Evolutionary conservation across 2,888 invertebrate genomes (phyloP).

Genomic region (Pristionchus mayeri): DNA sequence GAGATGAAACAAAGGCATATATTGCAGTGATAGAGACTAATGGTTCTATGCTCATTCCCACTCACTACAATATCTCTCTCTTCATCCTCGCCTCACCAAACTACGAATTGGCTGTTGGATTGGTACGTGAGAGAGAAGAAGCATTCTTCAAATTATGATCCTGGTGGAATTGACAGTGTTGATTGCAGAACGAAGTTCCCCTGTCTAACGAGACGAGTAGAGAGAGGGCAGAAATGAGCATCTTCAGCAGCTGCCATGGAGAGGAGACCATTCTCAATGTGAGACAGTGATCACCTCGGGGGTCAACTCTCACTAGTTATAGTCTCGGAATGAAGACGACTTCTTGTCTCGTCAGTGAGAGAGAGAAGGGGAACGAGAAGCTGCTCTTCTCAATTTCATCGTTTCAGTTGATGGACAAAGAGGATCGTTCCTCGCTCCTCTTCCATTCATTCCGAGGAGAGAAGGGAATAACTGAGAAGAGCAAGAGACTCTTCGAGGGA

Average conservation of each 20-base stretch:
- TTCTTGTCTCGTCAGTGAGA: too few relatives aligned
- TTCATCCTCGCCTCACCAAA: slow-evolving; percentile 10
- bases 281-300: too few relatives aligned
- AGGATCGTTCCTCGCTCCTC: not conserved
- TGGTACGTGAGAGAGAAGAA: not conserved
- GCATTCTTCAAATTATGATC: too few relatives aligned
- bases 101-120: not conserved
- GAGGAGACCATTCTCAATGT: slow-evolving; percentile 6
- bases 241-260: not conserved
- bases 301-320: too few relatives aligned
- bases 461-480: slow-evolving; percentile 1
- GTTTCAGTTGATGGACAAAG: not conserved
- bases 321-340: too few relatives aligned
- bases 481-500: not conserved
- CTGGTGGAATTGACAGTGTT: not conserved
- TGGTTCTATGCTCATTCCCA: not conserved
- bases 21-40: not conserved
- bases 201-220: not conserved
- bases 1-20: not conserved
- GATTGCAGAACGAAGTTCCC: slow-evolving; percentile 4
- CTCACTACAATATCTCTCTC: not conserved
- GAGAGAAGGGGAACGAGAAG: too few relatives aligned
- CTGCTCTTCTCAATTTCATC: too few relatives aligned
- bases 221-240: not conserved
- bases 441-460: slow-evolving; percentile 20